phyloP scores from a whole-genome alignment of 2,113 vertebrate species.

The Silurus glanis region DNA sequence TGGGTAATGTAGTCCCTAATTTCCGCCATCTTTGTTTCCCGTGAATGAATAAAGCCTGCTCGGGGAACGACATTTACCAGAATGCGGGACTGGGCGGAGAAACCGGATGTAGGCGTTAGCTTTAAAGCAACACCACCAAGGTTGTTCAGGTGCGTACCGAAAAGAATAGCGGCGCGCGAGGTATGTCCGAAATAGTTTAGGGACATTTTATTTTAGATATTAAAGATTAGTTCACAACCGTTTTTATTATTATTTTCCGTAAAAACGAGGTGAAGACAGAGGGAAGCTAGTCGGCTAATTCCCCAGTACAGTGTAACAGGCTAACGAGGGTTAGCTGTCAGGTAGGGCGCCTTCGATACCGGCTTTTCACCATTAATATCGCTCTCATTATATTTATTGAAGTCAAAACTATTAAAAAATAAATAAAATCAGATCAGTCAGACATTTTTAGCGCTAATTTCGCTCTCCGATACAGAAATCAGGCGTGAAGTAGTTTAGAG shows the following conservation, averaged over 20 bases:
- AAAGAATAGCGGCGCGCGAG: conserved; percentile 33
- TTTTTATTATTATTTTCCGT: not conserved
- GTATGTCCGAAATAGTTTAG: not conserved
- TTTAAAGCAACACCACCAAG: conserved; percentile 72
- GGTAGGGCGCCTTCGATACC: not conserved
- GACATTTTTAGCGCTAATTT: not conserved
- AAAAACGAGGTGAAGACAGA: not conserved
- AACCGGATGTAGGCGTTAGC: conserved; percentile 31
- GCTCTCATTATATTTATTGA: no score
- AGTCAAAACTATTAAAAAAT: no score
- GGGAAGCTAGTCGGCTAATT: conserved; percentile 5
- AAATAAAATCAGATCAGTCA: no score
- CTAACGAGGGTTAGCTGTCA: conserved; percentile 5
- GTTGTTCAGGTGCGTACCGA: conserved; percentile 64
- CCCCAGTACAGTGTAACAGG: not conserved
- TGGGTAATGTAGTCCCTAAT: conserved; percentile 44
- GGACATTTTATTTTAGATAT: not conserved
- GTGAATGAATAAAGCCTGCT: not conserved
- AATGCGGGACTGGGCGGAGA: not conserved
- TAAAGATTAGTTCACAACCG: not conserved
- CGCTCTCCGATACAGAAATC: not conserved
- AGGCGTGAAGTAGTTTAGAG: not conserved
- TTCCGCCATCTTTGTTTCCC: not conserved
- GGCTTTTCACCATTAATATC: no score
- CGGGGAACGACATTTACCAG: conserved; percentile 52